Conservation (phyloP, 2,888 invertebrate species). For the Cephonodes hylas region DNA sequence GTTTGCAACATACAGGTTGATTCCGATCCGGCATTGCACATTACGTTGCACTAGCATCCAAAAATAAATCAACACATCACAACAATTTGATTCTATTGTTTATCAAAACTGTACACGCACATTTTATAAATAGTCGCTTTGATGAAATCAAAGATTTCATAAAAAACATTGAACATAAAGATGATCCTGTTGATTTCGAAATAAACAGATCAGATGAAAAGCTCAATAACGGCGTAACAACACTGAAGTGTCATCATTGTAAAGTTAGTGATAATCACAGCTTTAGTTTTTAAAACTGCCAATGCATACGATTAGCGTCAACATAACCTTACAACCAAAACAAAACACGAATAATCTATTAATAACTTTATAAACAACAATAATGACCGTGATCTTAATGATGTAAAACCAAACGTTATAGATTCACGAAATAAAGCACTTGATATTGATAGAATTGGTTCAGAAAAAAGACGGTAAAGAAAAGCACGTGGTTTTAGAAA, state of each 20-base stretch:
- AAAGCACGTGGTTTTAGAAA: neutral
- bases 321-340: neutral
- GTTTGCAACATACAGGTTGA: conserved; percentile 49
- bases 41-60: conserved; percentile 25
- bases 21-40: conserved; percentile 71
- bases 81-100: neutral
- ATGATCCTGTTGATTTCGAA: neutral
- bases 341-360: neutral
- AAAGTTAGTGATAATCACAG: neutral
- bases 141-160: no score
- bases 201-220: neutral
- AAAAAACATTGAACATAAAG: neutral
- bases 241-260: neutral
- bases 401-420: neutral
- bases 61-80: neutral
- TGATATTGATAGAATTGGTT: neutral
- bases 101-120: neutral
- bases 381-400: neutral
- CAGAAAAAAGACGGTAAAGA: neutral
- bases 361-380: neutral
- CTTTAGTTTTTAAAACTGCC: neutral
- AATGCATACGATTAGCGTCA: neutral
- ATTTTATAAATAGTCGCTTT: neutral
- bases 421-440: neutral
- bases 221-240: neutral